Conservation (phyloP, 2,888 invertebrate genomes). For the Andricus curvator region DNA sequence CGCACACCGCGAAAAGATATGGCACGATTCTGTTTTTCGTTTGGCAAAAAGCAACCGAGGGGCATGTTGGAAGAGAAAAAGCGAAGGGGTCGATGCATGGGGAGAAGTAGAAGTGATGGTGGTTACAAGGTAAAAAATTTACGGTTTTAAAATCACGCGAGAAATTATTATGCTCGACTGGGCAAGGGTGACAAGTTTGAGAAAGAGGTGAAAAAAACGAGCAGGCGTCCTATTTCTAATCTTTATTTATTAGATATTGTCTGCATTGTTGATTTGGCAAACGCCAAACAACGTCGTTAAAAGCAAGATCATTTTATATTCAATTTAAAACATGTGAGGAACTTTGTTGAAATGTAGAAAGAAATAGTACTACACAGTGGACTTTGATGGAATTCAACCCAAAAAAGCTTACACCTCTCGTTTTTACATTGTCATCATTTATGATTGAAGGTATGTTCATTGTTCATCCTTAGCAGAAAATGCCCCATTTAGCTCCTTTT, state of each 20-base stretch:
- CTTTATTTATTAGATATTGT: conserved; percentile 10
- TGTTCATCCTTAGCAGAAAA: too few species aligned
- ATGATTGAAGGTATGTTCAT: too few species aligned
- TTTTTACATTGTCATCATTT: too few species aligned
- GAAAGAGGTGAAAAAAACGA: conserved; percentile 1
- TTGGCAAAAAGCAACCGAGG: conserved; percentile 20
- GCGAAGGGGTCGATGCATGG: conserved; percentile 42
- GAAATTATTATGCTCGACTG: conserved; percentile 74
- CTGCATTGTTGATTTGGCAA: background rate
- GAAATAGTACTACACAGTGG: background rate
- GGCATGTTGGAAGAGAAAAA: conserved; percentile 52
- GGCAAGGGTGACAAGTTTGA: conserved; percentile 46
- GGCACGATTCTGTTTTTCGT: conserved; percentile 52
- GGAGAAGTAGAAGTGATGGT: conserved; percentile 42
- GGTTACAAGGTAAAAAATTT: conserved; percentile 75
- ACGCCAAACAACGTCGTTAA: background rate
- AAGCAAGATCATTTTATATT: background rate
- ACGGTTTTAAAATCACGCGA: conserved; percentile 78
- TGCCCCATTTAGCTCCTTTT: too few species aligned
- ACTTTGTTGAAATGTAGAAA: background rate
- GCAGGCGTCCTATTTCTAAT: conserved; percentile 9
- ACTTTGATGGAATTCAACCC: background rate
- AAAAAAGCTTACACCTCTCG: too few species aligned
- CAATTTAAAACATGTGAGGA: background rate
- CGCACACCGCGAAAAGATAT: conserved; percentile 51